Conservation (phyloP, 2,888 invertebrate species). For the Tholera decimalis region DNA sequence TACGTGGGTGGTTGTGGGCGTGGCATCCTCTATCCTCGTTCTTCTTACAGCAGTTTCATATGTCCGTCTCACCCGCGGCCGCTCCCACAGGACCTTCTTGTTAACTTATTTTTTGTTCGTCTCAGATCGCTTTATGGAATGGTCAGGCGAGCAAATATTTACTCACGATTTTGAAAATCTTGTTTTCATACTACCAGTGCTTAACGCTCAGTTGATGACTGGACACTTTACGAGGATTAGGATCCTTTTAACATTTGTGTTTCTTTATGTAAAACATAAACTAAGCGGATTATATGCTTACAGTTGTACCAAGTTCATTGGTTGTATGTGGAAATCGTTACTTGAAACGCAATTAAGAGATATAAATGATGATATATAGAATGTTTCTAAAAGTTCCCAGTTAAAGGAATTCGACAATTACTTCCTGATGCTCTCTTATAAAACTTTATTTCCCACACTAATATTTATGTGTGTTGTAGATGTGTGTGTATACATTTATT, state of each 20-base stretch:
- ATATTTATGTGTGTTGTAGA: slow-evolving; percentile 53
- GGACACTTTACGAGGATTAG: slow-evolving; percentile 70
- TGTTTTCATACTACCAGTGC: slow-evolving; percentile 86
- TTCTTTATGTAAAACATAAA: slow-evolving; percentile 53
- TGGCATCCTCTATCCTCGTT: slow-evolving; percentile 81
- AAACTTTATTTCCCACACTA: slow-evolving; percentile 56
- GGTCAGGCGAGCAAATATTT: slow-evolving; percentile 90
- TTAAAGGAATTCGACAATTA: slow-evolving; percentile 52
- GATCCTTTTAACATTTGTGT: slow-evolving; percentile 43
- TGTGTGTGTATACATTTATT: slow-evolving; percentile 65
- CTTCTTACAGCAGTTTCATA: slow-evolving; percentile 63
- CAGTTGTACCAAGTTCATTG: slow-evolving; percentile 11
- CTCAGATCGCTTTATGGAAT: slow-evolving; percentile 86
- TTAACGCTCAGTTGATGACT: slow-evolving; percentile 80
- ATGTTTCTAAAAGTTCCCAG: slow-evolving; percentile 31
- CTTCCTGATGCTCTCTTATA: slow-evolving; percentile 52
- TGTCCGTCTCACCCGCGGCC: slow-evolving; percentile 81
- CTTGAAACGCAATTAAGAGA: slow-evolving; percentile 39
- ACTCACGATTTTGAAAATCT: slow-evolving; percentile 90
- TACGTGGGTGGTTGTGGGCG: slow-evolving; percentile 91
- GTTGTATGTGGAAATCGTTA: slow-evolving; percentile 20
- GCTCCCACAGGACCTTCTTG: slow-evolving; percentile 91
- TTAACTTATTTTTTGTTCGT: slow-evolving; percentile 90
- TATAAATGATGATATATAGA: slow-evolving; percentile 33
- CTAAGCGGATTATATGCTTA: slow-evolving; percentile 23